These are phyloP conservation scores for Drosophila colorata DNA, from an alignment of 2,888 invertebrate species.

Conservation along the genomic window DNA sequence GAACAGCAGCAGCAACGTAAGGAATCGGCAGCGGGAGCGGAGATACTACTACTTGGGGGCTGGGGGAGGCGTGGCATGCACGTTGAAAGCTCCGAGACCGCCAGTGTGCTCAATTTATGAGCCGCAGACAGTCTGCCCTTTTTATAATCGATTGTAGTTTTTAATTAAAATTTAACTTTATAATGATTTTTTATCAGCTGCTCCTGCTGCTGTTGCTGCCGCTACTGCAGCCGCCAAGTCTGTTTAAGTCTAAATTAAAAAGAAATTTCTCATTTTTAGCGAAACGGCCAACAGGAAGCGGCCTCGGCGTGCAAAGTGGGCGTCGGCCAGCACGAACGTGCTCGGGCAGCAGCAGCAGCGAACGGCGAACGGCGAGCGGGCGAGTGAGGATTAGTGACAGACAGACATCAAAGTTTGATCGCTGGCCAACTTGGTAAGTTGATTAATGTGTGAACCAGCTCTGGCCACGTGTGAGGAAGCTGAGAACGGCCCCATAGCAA, in stretches of 20 bases:
- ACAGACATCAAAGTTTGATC: constrained; percentile 38
- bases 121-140: constrained; percentile 73
- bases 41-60: constrained; percentile 2
- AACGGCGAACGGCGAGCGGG: not conserved
- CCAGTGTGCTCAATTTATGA: constrained; percentile 75
- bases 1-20: not conserved
- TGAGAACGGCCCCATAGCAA: constrained; percentile 10
- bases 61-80: constrained; percentile 55
- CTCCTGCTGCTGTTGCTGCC: constrained; percentile 18
- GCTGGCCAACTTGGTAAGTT: constrained; percentile 43
- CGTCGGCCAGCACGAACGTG: constrained; percentile 62
- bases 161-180: constrained; percentile 84
- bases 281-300: constrained; percentile 64
- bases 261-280: constrained; percentile 82
- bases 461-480: constrained; percentile 13
- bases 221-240: constrained; percentile 25
- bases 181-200: constrained; percentile 85
- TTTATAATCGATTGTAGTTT: constrained; percentile 78
- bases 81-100: constrained; percentile 72
- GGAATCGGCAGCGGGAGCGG: not conserved
- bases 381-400: constrained; percentile 38
- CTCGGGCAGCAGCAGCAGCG: constrained; percentile 33
- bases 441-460: constrained; percentile 70
- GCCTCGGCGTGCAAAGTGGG: constrained; percentile 66
- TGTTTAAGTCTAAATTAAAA: constrained; percentile 82